Base-by-base conservation (phyloP, 2,797 vertebrate genomes). In the Natrix natrix region DNA sequence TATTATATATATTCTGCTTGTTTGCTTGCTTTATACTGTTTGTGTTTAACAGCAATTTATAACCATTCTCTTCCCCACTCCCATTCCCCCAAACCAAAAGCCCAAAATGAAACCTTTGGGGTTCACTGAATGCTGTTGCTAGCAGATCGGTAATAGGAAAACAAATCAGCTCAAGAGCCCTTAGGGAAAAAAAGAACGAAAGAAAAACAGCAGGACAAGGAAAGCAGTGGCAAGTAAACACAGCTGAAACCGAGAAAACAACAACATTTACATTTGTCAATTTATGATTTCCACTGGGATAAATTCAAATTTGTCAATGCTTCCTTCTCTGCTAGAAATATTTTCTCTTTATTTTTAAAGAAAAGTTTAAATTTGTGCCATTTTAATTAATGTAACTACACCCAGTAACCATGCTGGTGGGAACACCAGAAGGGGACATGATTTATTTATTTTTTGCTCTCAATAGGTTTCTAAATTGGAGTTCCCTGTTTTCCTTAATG, bases 211-310 rank as follows among this genome's bases (percentile, higher is more conserved):
- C 60, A 90, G 91, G 60, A 87, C 17, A 94, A 91, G 87, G 94
- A 95, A 95, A 96, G 94, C 92, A 90, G 92, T 93, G 93, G 94
- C 96, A 95, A 95, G 90, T 94, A 96, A 96, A 96, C 92, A 93
- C 94, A 96, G 94, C 94, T 95, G 95, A 96, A 94, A 90, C 91
- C 87, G 96, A 96, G 93, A 95, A 93, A 96, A 96, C 94, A 78
- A 91, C 55, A 56, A 89, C 94, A 93, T 95, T 95, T 96, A 93
- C 91, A n/a, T 95, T 28, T 89, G 59, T 92, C 94, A 95, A 89
- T 94, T 95, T 89, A 92, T 95, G 83, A 89, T 93, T 95, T 92
- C 74, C 92, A 83, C 26, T 48, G 66, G 37, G 61, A 88, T n/a
- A 66, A 52, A 52, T 78, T 78, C 74, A 43, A 24, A 78, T 78